Percentiles rank a stretch among this genome's conserved stretches.
These are phyloP conservation scores for Pogonomyrmex californicus DNA, from an alignment of 1,140 invertebrate genomes.

Conservation along the genomic window DNA sequence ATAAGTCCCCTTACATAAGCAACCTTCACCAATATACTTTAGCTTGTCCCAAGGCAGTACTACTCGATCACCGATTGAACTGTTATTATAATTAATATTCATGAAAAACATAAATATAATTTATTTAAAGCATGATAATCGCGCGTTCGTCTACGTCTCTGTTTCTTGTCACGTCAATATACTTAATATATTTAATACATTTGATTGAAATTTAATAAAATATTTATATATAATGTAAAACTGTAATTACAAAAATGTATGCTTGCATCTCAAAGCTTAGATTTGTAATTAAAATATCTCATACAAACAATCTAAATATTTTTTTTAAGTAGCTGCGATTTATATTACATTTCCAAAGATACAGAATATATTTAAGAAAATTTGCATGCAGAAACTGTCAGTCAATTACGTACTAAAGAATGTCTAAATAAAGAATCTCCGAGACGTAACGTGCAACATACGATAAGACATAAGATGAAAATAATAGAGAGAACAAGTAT, in stretches of 20 bases:
- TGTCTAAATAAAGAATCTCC: neutral
- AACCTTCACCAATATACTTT: slow-evolving; percentile 26
- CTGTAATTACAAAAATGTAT: neutral
- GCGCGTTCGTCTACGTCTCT: neutral
- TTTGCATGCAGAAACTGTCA: neutral
- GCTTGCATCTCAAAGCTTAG: neutral
- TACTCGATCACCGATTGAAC: neutral
- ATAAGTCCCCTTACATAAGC: neutral
- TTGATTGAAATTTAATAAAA: neutral
- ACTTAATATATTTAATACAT: slow-evolving; percentile 1
- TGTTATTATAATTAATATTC: neutral
- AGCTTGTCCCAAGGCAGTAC: neutral
- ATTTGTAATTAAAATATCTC: neutral
- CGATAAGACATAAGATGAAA: neutral
- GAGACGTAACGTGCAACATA: neutral
- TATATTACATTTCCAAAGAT: neutral
- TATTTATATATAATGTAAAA: too few species aligned
- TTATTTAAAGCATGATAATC: neutral
- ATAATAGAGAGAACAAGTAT: slow-evolving; percentile 20
- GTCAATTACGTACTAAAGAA: neutral
- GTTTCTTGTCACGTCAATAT: neutral
- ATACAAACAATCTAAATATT: neutral
- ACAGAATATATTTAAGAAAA: neutral
- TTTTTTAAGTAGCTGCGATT: neutral
- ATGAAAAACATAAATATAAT: neutral